Evolutionary conservation across 2,888 invertebrate species (phyloP).

Genomic region (Argynnis bischoffii): DNA sequence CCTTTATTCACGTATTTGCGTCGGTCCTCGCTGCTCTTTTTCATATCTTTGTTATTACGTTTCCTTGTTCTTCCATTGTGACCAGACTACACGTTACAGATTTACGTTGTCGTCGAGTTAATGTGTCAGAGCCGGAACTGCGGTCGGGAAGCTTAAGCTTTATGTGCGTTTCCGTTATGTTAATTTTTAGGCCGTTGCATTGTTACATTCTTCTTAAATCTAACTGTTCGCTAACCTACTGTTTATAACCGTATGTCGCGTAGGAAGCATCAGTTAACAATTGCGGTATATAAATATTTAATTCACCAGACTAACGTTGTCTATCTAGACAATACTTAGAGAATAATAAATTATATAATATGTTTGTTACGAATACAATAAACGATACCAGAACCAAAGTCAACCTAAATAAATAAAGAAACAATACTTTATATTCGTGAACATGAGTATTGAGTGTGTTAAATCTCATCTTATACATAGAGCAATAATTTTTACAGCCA

Average conservation of each 20-base stretch:
- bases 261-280: no score
- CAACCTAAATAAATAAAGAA: background rate
- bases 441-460: background rate
- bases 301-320: no score
- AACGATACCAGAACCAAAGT: background rate
- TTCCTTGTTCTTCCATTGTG: constrained; percentile 48
- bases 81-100: constrained; percentile 41
- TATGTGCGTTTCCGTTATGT: constrained; percentile 12
- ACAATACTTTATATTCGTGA: background rate
- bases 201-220: constrained; percentile 8
- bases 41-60: constrained; percentile 60
- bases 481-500: constrained; percentile 43
- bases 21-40: constrained; percentile 61
- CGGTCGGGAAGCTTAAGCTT: constrained; percentile 1
- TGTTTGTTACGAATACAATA: background rate
- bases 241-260: background rate
- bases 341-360: no score
- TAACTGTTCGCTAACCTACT: constrained; percentile 6
- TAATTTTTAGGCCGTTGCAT: constrained; percentile 14
- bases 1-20: constrained; percentile 59
- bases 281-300: no score
- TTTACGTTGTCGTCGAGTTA: constrained; percentile 34
- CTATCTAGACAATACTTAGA: no score
- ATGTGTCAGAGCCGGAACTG: constrained; percentile 23
- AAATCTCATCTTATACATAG: constrained; percentile 24